Base-by-base conservation (phyloP, 1,140 invertebrate genomes). In the Armadillidium nasatum region DNA sequence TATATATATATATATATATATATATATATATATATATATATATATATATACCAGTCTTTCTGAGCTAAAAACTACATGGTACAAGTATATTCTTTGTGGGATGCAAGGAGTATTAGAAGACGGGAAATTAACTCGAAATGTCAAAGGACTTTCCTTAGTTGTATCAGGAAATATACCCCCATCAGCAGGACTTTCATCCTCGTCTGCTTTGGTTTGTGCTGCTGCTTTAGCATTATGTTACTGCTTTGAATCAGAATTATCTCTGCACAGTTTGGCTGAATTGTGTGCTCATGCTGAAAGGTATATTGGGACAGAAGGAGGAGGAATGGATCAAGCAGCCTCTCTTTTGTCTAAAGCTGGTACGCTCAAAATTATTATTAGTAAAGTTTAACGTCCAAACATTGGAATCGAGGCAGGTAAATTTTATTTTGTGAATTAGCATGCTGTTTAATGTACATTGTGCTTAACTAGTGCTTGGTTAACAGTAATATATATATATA, bases 241-340 rank as follows among this genome's bases (percentile, higher is more conserved):
- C 44, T 21, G 73, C 15, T 71, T 75, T 44, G 19, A 76, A 9
- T 22, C 87, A 13, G 78, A 82, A 19, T 82, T 94, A 77, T 86
- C 87, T 71, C 93, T 93, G 86, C 88, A 89, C 77, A 88, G 92
- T 76, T 86, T 99, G 79, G 95, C 97, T 6, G 89, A 90, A 60
- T 83, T 97, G 71, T 96, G 96, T 86, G 94, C 96, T 0, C 86
- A 87, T 80, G 91, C 92, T 83, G 97, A 99, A 87, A 87, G 91
- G 79, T 95, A 94, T 81, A 96, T 99, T 82, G 97, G 97, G 15
- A 95, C 93, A 10, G 90, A 96, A 86, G 96, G 97, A 44, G 98
- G 97, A 54, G 97, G 97, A 79, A 99, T 99, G 98, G 98, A 99
- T 85, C 98, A 99, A 87, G 96, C 97, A 0, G 98, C 98, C 82